A percentile compares a stretch with the other conserved stretches of the same genome.
Evolutionary conservation across 2,113 vertebrate species (phyloP).

Genomic region (Microcebus griseorufus): DNA sequence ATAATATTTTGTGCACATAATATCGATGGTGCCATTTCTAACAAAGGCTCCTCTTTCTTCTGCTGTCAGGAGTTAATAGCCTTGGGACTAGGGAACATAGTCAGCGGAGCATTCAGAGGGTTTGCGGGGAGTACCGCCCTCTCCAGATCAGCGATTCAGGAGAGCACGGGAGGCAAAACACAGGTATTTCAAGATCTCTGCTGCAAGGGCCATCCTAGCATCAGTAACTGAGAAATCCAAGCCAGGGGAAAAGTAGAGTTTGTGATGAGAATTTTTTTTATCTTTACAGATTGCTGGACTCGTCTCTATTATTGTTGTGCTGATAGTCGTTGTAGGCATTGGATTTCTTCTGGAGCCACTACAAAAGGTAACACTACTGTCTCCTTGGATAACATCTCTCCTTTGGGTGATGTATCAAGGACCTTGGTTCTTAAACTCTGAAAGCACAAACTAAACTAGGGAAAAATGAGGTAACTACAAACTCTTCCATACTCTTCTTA

Average conservation of each 20-base stretch:
- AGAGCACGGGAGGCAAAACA: constrained; percentile 97
- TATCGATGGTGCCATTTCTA: not conserved
- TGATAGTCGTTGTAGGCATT: constrained; percentile 92
- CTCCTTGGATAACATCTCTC: not conserved
- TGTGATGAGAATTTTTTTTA: constrained; percentile 32
- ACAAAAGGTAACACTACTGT: constrained; percentile 89
- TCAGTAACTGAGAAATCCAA: not conserved
- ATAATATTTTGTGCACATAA: not conserved
- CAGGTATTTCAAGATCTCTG: constrained; percentile 87
- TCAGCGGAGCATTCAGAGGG: constrained; percentile 92
- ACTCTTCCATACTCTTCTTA: not conserved
- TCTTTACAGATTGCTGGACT: constrained; percentile 91
- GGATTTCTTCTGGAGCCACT: constrained; percentile 93
- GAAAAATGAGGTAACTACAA: not conserved
- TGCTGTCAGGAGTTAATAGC: constrained; percentile 93
- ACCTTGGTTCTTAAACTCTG: not conserved
- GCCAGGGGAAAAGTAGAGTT: too few relatives aligned
- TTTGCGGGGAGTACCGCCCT: constrained; percentile 94
- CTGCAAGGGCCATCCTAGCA: not conserved
- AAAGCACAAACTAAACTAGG: not conserved
- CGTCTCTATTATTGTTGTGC: constrained; percentile 91
- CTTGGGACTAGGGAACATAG: constrained; percentile 94
- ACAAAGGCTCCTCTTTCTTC: not conserved
- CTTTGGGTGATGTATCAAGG: not conserved
- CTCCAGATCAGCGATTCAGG: constrained; percentile 95